Percentiles rank a stretch among this genome's conserved stretches.
phyloP scores from a whole-genome alignment of 2,888 invertebrate species.

The Tipula helvola region DNA sequence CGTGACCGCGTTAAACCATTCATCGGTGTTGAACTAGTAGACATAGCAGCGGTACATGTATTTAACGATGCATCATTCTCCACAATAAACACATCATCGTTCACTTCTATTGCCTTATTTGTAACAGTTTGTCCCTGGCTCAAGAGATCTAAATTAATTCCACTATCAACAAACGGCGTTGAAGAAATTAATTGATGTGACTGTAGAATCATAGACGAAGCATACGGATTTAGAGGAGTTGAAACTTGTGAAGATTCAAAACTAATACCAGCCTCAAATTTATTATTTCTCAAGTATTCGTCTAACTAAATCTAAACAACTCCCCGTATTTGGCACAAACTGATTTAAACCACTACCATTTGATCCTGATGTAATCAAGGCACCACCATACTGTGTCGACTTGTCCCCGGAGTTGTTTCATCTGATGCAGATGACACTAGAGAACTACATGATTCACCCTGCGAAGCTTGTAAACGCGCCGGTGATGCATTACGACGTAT shows the following conservation, averaged over 20 bases:
- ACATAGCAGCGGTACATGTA: conserved; percentile 9
- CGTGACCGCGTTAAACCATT: conserved; percentile 34
- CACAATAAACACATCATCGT: conserved; percentile 32
- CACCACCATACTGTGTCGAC: conserved; percentile 21
- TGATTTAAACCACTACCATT: conserved; percentile 10
- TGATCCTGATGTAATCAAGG: conserved; percentile 17
- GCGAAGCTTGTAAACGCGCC: conserved; percentile 53
- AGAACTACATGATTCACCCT: conserved; percentile 62
- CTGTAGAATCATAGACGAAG: conserved; percentile 20
- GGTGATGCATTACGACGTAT: conserved; percentile 91
- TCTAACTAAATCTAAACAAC: conserved; percentile 74
- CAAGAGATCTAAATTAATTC: conserved; percentile 32
- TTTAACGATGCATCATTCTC: conserved; percentile 21
- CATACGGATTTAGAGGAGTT: conserved; percentile 25
- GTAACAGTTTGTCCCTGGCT: conserved; percentile 21
- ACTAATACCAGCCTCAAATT: conserved; percentile 34
- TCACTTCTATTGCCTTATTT: conserved; percentile 23
- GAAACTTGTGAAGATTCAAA: conserved; percentile 26
- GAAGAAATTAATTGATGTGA: conserved; percentile 18
- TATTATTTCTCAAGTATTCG: conserved; percentile 56
- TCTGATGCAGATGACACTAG: conserved; percentile 61
- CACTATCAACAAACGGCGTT: conserved; percentile 31
- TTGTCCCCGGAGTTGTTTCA: conserved; percentile 28
- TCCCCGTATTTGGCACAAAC: conserved; percentile 34
- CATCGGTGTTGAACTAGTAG: conserved; percentile 12